Evolutionary conservation across 1,140 invertebrate genomes (phyloP).

Genomic region (Pseudomyrmex sp.): DNA sequence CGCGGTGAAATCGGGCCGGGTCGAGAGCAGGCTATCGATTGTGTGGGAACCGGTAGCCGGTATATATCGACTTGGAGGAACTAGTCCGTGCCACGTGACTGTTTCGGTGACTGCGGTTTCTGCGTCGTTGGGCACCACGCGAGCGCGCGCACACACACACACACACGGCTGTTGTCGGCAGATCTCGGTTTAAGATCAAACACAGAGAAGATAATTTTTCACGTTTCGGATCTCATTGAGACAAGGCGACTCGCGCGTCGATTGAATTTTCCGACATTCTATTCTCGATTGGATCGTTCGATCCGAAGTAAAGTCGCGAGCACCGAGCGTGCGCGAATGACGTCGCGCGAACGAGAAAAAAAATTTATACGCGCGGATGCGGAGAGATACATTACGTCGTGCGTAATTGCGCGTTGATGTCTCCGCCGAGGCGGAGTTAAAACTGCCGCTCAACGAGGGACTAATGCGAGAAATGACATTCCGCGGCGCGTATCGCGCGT

Average conservation of each 20-base stretch:
- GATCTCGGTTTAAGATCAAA: background rate
- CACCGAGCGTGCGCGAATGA: conserved; percentile 7
- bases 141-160: no score
- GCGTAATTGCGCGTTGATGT: conserved; percentile 45
- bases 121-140: conserved; percentile 29
- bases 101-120: conserved; percentile 27
- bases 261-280: background rate
- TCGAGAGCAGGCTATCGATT: conserved; percentile 39
- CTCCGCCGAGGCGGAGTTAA: background rate
- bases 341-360: conserved; percentile 1
- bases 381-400: no score
- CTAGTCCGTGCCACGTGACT: conserved; percentile 64
- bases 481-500: conserved; percentile 41
- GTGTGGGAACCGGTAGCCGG: conserved; percentile 54
- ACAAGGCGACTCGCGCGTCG: background rate
- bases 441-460: background rate
- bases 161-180: background rate
- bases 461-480: background rate
- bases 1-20: conserved; percentile 67
- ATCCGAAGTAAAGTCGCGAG: background rate
- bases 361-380: background rate
- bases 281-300: background rate
- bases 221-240: background rate
- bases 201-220: background rate
- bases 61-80: conserved; percentile 23